Conservation (phyloP, 2,113 vertebrate genomes). For the Anguilla japonica region DNA sequence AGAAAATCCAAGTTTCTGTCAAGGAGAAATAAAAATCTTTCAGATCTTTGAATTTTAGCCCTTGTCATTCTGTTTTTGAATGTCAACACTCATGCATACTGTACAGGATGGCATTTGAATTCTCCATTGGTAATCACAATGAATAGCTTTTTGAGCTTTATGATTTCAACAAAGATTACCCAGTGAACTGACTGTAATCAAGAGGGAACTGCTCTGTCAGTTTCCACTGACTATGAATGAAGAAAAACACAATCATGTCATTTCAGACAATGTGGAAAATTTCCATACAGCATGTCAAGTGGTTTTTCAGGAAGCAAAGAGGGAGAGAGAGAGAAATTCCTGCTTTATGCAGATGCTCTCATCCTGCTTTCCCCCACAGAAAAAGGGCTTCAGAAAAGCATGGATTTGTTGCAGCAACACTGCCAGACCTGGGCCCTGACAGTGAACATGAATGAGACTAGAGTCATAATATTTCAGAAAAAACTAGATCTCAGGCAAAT, state of each 20-base stretch:
- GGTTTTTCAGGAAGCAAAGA: neutral
- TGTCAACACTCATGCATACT: neutral
- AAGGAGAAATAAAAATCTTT: neutral
- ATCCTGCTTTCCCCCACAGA: no score
- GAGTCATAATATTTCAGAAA: no score
- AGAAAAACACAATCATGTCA: constrained; percentile 3
- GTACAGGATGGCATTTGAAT: neutral
- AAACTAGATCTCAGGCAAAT: no score
- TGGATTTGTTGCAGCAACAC: no score
- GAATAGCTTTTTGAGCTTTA: neutral
- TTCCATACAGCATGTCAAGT: neutral
- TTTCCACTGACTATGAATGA: constrained; percentile 1
- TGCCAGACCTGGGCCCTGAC: no score
- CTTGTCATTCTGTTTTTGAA: neutral
- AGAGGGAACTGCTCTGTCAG: neutral
- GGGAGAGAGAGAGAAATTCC: no score
- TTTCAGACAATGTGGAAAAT: constrained; percentile 9
- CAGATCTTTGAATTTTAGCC: neutral
- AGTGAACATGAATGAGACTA: no score
- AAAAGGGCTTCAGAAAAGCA: no score
- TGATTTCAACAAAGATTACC: neutral
- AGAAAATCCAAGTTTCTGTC: neutral
- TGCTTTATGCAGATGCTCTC: no score
- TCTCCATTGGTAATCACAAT: neutral
- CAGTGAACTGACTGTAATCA: neutral